These are phyloP conservation scores for Argyresthia goedartella DNA, from an alignment of 2,888 invertebrate genomes.

Conservation along the genomic window DNA sequence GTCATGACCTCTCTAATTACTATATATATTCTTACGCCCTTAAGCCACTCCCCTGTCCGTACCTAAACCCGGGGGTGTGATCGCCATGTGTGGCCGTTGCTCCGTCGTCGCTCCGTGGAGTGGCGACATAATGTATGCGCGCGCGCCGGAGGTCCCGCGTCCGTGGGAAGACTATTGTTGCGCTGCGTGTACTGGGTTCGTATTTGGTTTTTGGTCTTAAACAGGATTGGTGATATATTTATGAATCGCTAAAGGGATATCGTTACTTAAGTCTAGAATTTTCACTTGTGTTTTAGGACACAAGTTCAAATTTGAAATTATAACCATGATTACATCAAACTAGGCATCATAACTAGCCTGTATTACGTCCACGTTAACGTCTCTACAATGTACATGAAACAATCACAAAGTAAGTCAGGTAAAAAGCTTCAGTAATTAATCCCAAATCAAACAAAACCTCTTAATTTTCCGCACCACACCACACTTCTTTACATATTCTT, in stretches of 20 bases:
- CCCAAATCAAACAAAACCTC: background rate
- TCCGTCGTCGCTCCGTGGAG: slow-evolving; percentile 14
- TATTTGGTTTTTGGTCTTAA: no score
- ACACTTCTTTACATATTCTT: background rate
- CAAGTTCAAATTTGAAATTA: no score
- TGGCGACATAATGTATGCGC: slow-evolving; percentile 54
- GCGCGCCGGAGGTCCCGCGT: slow-evolving; percentile 55
- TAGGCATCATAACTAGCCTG: background rate
- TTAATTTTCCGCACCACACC: background rate
- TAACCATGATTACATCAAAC: no score
- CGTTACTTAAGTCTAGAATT: no score
- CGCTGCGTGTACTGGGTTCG: background rate
- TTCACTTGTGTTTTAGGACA: no score
- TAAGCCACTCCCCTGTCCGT: no score
- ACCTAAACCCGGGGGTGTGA: background rate
- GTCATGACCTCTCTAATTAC: no score
- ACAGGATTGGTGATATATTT: no score
- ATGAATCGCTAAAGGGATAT: no score
- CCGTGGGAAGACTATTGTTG: slow-evolving; percentile 50
- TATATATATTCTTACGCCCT: no score
- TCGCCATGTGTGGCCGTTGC: slow-evolving; percentile 19
- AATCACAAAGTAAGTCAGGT: background rate
- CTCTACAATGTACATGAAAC: no score
- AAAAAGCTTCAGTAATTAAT: background rate
- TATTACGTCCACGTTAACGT: no score